These are phyloP conservation scores for Cyclophora albipunctata DNA, from an alignment of 2,888 invertebrate species.

Conservation along the genomic window DNA sequence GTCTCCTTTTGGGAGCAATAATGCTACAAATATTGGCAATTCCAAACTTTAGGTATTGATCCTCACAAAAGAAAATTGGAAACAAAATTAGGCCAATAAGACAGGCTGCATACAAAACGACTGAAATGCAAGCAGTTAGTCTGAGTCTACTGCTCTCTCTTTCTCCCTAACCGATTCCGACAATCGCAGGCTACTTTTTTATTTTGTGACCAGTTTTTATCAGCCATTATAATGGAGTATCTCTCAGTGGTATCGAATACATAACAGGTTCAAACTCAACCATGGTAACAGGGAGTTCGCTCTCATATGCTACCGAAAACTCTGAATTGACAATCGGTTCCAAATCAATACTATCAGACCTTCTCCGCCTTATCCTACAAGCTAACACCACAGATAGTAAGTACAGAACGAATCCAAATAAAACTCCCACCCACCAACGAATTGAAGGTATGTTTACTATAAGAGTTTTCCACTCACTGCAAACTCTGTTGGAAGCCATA, in stretches of 20 bases:
- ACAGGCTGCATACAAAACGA: no score
- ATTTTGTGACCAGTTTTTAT: no score
- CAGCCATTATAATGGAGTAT: slow-evolving; percentile 13
- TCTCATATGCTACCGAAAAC: slow-evolving; percentile 32
- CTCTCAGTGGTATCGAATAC: slow-evolving; percentile 29
- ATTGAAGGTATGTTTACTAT: slow-evolving; percentile 13
- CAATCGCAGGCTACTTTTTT: no score
- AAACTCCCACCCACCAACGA: slow-evolving; percentile 39
- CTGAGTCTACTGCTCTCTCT: no score
- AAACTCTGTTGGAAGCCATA: slow-evolving; percentile 23
- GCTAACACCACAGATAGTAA: slow-evolving; percentile 32
- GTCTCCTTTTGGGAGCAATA: no score
- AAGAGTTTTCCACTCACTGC: slow-evolving; percentile 24
- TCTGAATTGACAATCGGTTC: slow-evolving; percentile 42
- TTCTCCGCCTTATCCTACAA: slow-evolving; percentile 24
- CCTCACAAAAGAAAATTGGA: no score
- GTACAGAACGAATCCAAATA: slow-evolving; percentile 40
- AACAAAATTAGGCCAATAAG: no score
- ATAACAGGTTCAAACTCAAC: slow-evolving; percentile 37
- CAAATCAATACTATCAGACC: slow-evolving; percentile 25
- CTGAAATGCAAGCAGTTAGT: no score
- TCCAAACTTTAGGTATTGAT: no score
- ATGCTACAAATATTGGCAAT: no score
- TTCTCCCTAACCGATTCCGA: no score
- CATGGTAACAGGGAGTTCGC: slow-evolving; percentile 42